phyloP scores from a whole-genome alignment of 2,797 vertebrate species.

The Eleutherodactylus coqui region DNA sequence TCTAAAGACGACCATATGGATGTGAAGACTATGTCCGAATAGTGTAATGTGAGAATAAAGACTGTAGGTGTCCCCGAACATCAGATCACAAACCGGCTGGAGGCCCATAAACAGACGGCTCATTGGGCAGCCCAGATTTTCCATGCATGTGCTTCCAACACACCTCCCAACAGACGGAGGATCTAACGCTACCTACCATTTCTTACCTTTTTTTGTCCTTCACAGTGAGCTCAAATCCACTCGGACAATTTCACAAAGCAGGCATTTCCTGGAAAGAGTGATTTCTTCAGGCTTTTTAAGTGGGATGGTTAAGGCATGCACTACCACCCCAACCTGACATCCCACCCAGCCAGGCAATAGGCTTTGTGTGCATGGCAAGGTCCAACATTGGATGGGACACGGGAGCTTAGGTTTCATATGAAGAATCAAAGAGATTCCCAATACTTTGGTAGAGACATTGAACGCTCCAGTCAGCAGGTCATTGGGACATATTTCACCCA shows the following conservation, averaged over 20 bases:
- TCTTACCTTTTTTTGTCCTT: slow-evolving; percentile 67
- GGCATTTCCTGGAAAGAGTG: slow-evolving; percentile 43
- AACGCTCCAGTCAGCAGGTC: slow-evolving; percentile 16
- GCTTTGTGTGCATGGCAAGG: slow-evolving; percentile 49
- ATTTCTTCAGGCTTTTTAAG: slow-evolving; percentile 63
- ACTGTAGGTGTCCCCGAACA: neutral
- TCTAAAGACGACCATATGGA: too few species aligned
- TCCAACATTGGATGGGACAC: slow-evolving; percentile 24
- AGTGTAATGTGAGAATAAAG: neutral
- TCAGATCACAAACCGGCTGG: neutral
- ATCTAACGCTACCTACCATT: slow-evolving; percentile 81
- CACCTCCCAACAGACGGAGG: slow-evolving; percentile 73
- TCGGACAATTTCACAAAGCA: slow-evolving; percentile 46
- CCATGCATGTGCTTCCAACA: slow-evolving; percentile 7
- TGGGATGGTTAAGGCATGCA: slow-evolving; percentile 38
- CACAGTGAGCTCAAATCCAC: slow-evolving; percentile 56
- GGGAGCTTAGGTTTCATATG: neutral
- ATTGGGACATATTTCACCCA: slow-evolving; percentile 13
- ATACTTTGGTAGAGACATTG: slow-evolving; percentile 13
- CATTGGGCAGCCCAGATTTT: neutral
- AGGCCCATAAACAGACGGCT: neutral
- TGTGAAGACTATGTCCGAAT: neutral
- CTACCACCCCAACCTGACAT: slow-evolving; percentile 57
- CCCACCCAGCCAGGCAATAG: slow-evolving; percentile 53
- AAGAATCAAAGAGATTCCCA: slow-evolving; percentile 23